Percentiles rank a stretch among this genome's conserved stretches.
These are phyloP conservation scores for Pollicipes pollicipes DNA, from an alignment of 1,140 invertebrate genomes.

Conservation along the genomic window DNA sequence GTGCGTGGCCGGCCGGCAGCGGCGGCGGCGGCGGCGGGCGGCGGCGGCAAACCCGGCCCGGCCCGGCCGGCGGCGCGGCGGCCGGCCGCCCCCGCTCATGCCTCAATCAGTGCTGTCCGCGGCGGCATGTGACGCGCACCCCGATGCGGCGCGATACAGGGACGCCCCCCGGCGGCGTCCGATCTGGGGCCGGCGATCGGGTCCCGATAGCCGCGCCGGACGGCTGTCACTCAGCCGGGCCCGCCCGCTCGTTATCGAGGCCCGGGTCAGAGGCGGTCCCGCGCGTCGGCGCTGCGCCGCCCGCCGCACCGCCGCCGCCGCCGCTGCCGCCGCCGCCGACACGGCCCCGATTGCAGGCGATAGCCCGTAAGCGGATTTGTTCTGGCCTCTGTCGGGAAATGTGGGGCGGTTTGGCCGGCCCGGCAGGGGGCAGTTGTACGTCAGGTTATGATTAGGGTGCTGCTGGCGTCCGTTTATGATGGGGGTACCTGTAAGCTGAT, in stretches of 20 bases:
- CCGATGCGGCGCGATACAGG: too few species aligned
- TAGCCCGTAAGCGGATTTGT: too few species aligned
- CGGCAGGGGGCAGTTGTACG: neutral
- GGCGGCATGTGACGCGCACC: too few species aligned
- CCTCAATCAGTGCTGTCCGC: neutral
- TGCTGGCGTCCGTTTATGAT: neutral
- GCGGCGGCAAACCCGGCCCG: neutral
- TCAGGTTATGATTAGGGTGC: neutral
- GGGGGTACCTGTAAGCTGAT: neutral
- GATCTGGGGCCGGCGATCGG: neutral
- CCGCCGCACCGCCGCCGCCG: too few species aligned
- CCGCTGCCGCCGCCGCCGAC: neutral
- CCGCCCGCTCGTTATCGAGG: neutral
- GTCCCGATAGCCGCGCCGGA: neutral
- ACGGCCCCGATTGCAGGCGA: too few species aligned
- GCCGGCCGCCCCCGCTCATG: neutral
- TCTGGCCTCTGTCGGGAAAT: neutral
- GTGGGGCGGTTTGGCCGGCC: neutral
- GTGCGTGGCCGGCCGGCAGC: too few species aligned
- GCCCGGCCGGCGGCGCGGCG: too few species aligned
- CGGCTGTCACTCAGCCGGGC: neutral
- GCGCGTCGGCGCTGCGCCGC: too few species aligned
- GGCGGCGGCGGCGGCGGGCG: too few species aligned
- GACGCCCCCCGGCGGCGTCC: too few species aligned
- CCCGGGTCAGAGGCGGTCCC: neutral